Conservation (phyloP, 1,140 invertebrate genomes). For the Antheraea pernyi region DNA sequence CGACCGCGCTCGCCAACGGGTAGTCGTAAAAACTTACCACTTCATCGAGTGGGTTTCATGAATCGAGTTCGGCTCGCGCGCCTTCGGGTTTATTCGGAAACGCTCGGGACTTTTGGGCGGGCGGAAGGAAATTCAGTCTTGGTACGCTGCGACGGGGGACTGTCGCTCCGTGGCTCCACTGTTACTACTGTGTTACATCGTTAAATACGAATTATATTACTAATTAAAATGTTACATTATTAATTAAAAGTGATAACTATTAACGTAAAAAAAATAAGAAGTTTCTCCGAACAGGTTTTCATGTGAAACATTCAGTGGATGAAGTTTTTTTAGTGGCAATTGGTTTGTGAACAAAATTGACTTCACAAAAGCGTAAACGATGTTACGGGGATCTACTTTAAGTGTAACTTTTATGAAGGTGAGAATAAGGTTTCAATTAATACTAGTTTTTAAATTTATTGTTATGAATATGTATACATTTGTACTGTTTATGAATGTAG, state of each 20-base stretch:
- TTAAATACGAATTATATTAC: slow-evolving; percentile 33
- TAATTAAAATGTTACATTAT: slow-evolving; percentile 7
- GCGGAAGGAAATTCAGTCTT: slow-evolving; percentile 55
- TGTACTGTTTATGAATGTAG: not conserved
- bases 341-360: slow-evolving; percentile 59
- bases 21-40: slow-evolving; percentile 74
- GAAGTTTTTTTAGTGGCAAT: slow-evolving; percentile 44
- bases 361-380: slow-evolving; percentile 55
- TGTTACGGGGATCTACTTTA: slow-evolving; percentile 48
- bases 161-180: slow-evolving; percentile 36
- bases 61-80: slow-evolving; percentile 51
- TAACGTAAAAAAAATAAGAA: not conserved
- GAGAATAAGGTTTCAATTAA: slow-evolving; percentile 29
- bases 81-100: slow-evolving; percentile 37
- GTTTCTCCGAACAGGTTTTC: not conserved
- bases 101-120: slow-evolving; percentile 52
- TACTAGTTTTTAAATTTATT: not conserved
- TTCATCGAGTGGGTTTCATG: slow-evolving; percentile 71
- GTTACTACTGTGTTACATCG: slow-evolving; percentile 49
- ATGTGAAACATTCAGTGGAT: slow-evolving; percentile 14
- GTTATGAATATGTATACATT: not conserved
- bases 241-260: slow-evolving; percentile 17
- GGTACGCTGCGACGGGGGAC: slow-evolving; percentile 28
- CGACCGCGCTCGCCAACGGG: slow-evolving; percentile 53
- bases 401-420: slow-evolving; percentile 57